Percentiles rank a stretch among this genome's conserved stretches.
These are phyloP conservation scores for Polyergus mexicanus DNA, from an alignment of 1,140 invertebrate genomes.

Conservation along the genomic window DNA sequence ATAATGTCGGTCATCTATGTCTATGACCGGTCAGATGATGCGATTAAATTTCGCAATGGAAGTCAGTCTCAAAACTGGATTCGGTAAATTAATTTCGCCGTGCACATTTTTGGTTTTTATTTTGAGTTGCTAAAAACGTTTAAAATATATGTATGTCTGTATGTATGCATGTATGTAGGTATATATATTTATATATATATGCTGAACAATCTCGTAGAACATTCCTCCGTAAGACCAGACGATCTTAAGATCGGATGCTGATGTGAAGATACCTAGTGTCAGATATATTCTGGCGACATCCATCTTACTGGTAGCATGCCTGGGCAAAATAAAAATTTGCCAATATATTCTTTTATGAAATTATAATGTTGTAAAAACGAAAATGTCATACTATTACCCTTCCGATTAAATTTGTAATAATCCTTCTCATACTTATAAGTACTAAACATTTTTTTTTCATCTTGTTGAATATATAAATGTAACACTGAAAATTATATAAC, in stretches of 20 bases:
- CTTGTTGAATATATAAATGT: neutral
- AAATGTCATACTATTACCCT: slow-evolving; percentile 86
- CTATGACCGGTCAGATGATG: slow-evolving; percentile 30
- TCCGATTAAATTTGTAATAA: slow-evolving; percentile 95
- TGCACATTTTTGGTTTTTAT: no score
- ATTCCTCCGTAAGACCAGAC: slow-evolving; percentile 95
- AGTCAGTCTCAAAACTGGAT: slow-evolving; percentile 74
- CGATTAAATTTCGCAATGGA: slow-evolving; percentile 63
- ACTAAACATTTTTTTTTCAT: neutral
- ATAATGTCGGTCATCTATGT: slow-evolving; percentile 40
- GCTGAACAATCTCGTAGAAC: slow-evolving; percentile 94
- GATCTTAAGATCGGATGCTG: slow-evolving; percentile 94
- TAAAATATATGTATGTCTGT: no score
- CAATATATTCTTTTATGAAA: neutral
- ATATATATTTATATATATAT: neutral
- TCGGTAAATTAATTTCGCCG: slow-evolving; percentile 32
- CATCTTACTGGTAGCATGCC: slow-evolving; percentile 96
- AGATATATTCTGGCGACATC: slow-evolving; percentile 97
- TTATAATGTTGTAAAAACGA: neutral
- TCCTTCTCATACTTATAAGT: slow-evolving; percentile 91
- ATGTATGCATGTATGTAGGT: no score
- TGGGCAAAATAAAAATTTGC: slow-evolving; percentile 72
- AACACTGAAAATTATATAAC: no score
- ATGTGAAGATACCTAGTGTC: slow-evolving; percentile 93
- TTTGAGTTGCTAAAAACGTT: no score